These are phyloP conservation scores for Melitaea cinxia DNA, from an alignment of 1,140 invertebrate genomes.

Conservation along the genomic window DNA sequence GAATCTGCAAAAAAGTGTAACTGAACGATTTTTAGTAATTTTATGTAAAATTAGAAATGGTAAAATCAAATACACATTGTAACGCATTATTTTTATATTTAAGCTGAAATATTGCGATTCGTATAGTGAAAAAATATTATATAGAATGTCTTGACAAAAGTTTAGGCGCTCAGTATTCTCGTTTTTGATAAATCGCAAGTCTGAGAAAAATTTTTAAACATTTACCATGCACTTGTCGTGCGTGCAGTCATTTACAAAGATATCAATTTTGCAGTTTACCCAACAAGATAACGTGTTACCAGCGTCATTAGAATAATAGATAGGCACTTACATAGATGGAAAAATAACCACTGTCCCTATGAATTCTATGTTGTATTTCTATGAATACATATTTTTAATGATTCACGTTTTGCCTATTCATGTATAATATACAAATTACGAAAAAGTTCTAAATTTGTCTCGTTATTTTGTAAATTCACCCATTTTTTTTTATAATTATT, in stretches of 20 bases:
- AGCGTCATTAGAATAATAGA: conserved; percentile 48
- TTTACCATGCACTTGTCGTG: conserved; percentile 43
- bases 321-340: conserved; percentile 64
- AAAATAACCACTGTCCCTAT: conserved; percentile 56
- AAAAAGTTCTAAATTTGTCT: conserved; percentile 52
- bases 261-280: conserved; percentile 39
- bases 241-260: conserved; percentile 32
- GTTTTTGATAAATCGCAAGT: conserved; percentile 54
- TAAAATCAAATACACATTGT: conserved; percentile 3
- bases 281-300: conserved; percentile 37
- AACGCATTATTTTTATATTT: conserved; percentile 7
- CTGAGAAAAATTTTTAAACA: conserved; percentile 57
- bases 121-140: conserved; percentile 2
- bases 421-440: conserved; percentile 79
- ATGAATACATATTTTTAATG: conserved; percentile 76
- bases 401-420: conserved; percentile 79
- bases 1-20: background rate
- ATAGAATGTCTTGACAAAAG: conserved; percentile 62
- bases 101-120: background rate
- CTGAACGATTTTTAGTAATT: background rate
- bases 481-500: conserved; percentile 2
- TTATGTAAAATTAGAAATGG: background rate
- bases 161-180: conserved; percentile 41
- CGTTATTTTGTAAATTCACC: conserved; percentile 26
- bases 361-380: conserved; percentile 67